Percentiles rank a stretch among this genome's conserved stretches.
Conservation (phyloP, 2,113 vertebrate genomes). For the Thalassarche chlororhynchos region DNA sequence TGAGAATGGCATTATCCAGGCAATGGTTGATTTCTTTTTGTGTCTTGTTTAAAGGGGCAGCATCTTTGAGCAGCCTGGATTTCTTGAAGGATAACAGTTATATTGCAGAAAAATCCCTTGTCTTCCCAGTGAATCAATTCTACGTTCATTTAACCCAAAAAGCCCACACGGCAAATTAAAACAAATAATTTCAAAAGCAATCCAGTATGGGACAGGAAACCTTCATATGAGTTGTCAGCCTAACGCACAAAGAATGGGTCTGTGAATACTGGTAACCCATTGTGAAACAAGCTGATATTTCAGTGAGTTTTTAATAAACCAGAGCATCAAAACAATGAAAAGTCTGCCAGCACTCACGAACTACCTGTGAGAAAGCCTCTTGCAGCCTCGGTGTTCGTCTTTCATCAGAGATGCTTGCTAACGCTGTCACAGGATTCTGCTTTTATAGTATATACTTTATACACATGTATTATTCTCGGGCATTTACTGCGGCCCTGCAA, state of each 20-base stretch:
- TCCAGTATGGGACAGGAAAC: not conserved
- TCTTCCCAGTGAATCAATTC: not conserved
- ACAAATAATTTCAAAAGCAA: not conserved
- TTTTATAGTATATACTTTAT: not conserved
- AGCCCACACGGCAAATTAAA: not conserved
- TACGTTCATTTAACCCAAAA: not conserved
- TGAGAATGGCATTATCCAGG: slow-evolving; percentile 69
- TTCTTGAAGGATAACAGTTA: not conserved
- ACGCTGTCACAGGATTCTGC: not conserved
- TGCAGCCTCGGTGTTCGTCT: slow-evolving; percentile 1
- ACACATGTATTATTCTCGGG: not conserved
- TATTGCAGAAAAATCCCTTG: not conserved
- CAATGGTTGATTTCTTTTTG: slow-evolving; percentile 51
- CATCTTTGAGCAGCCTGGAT: slow-evolving; percentile 3
- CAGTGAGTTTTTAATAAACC: not conserved
- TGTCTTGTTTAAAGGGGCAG: slow-evolving; percentile 66
- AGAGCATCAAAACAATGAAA: not conserved
- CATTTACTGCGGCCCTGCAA: not conserved
- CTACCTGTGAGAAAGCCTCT: not conserved
- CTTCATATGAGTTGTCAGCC: not conserved
- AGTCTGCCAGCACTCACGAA: not conserved
- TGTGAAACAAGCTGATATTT: slow-evolving; percentile 11
- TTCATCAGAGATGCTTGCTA: slow-evolving; percentile 27
- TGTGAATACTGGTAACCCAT: not conserved
- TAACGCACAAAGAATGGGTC: not conserved